These are phyloP conservation scores for Hemicentrotus pulcherrimus DNA, from an alignment of 35 echinoderm and acorn worm species.

Conservation along the genomic window DNA sequence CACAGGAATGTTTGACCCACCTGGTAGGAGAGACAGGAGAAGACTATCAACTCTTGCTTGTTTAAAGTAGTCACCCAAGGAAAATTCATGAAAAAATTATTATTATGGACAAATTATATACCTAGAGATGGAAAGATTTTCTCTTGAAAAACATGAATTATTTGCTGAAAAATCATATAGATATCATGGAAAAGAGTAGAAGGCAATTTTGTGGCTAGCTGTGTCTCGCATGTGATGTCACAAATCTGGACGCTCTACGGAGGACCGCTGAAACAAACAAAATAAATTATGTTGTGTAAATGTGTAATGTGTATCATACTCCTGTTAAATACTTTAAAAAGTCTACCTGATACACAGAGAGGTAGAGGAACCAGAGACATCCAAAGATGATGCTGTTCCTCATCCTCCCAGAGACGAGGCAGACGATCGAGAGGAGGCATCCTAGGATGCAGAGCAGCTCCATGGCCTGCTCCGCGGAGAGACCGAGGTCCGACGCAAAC, in stretches of 20 bases:
- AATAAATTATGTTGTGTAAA: too few species aligned
- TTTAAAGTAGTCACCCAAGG: neutral
- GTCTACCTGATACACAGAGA: slow-evolving; percentile 89
- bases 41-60: neutral
- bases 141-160: too few species aligned
- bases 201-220: too few species aligned
- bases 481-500: slow-evolving; percentile 71
- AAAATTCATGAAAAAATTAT: too few species aligned
- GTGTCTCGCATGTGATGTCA: too few species aligned
- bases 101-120: too few species aligned
- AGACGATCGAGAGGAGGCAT: slow-evolving; percentile 60
- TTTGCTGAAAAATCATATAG: too few species aligned
- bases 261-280: too few species aligned
- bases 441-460: slow-evolving; percentile 92
- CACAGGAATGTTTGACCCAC: slow-evolving; percentile 97
- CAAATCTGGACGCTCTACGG: too few species aligned
- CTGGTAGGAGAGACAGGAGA: slow-evolving; percentile 32
- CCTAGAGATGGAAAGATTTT: too few species aligned
- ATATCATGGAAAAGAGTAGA: too few species aligned
- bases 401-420: slow-evolving; percentile 81
- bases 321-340: neutral
- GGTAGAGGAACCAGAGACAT: slow-evolving; percentile 86
- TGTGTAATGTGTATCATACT: too few species aligned
- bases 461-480: slow-evolving; percentile 69
- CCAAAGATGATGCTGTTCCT: slow-evolving; percentile 79